Conservation (phyloP, 2,888 invertebrate genomes). For the Parochlus steinenii region DNA sequence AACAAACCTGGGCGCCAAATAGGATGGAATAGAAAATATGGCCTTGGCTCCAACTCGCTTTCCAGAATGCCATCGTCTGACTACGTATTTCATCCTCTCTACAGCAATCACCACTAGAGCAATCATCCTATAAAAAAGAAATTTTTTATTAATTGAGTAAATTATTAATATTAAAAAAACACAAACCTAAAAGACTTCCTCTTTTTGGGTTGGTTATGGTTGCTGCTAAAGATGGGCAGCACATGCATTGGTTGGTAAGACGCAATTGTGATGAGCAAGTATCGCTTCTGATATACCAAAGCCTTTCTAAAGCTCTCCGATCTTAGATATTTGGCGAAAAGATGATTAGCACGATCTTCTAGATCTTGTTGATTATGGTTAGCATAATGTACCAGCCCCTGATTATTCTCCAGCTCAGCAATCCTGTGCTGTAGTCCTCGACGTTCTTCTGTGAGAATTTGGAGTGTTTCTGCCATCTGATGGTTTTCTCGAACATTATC, state of each 20-base stretch:
- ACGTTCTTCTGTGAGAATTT: conserved; percentile 32
- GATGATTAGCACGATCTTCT: conserved; percentile 33
- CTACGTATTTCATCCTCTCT: conserved; percentile 47
- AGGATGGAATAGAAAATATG: conserved; percentile 17
- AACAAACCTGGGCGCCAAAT: too few relatives aligned
- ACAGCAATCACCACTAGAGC: conserved; percentile 40
- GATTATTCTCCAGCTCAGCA: conserved; percentile 25
- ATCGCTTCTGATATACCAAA: conserved; percentile 79
- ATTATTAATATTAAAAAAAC: conserved; percentile 18
- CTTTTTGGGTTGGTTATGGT: conserved; percentile 16
- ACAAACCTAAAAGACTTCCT: conserved; percentile 26
- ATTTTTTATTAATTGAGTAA: conserved; percentile 14
- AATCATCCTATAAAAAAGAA: conserved; percentile 31
- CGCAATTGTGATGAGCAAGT: conserved; percentile 50
- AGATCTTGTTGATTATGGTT: conserved; percentile 15
- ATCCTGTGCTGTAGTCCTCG: conserved; percentile 32
- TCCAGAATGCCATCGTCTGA: conserved; percentile 43
- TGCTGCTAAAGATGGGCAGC: too few relatives aligned
- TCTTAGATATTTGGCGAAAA: conserved; percentile 52
- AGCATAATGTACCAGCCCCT: conserved; percentile 14
- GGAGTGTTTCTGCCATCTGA: conserved; percentile 32
- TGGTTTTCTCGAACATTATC: conserved; percentile 36
- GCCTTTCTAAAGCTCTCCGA: conserved; percentile 78
- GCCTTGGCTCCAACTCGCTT: conserved; percentile 36
- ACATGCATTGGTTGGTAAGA: too few relatives aligned